Evolutionary conservation across 1,140 invertebrate genomes (phyloP), one percentile per base, ranked within the genome.

Genomic region (Aphelenchoides fujianensis): DNA sequence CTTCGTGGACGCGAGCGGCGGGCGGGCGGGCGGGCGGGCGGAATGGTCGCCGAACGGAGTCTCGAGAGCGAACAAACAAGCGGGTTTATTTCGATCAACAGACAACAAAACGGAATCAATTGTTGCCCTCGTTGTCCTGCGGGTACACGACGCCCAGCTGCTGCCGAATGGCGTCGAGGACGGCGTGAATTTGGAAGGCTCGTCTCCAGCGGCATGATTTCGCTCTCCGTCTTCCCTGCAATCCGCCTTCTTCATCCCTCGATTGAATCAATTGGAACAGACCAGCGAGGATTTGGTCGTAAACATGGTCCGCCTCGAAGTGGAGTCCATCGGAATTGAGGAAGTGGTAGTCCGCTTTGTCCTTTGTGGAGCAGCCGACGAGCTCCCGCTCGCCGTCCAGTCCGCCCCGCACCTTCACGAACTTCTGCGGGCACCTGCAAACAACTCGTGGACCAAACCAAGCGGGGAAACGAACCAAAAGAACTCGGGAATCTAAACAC

Each of bases 261-360:
- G n/a, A n/a, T n/a, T n/a, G n/a, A n/a, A n/a, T n/a, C n/a, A n/a
- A n/a, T n/a, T n/a, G n/a, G n/a, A n/a, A n/a, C n/a, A n/a, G n/a
- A 48, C 41, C 41, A 12, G 12, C 41, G 41, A 12, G 12, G 55
- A 59, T 59, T 59, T 59, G 5, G 5, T 59, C 55, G 34, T 7
- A 59, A 59, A 59, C 55, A 32, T 59, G 55, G 34, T 59, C 55
- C 23, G 55, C 55, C 34, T 59, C 55, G 5, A 7, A 59, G 23
- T 59, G 55, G 5, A 59, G 19, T 5, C 55, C 55, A 19, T 5
- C 55, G 55, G 27, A 7, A 19, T 59, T 59, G 23, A 12, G 12
- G 5, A 59, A 59, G 5, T 5, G 5, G 23, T 23, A 23, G 23
- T 19, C 23, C 5, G 5, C 55, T 5, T 5, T 5, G 34, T 59